Evolutionary conservation across 2,113 vertebrate genomes (phyloP), one percentile per base, ranked within the genome.

Genomic region (Abramis brama): DNA sequence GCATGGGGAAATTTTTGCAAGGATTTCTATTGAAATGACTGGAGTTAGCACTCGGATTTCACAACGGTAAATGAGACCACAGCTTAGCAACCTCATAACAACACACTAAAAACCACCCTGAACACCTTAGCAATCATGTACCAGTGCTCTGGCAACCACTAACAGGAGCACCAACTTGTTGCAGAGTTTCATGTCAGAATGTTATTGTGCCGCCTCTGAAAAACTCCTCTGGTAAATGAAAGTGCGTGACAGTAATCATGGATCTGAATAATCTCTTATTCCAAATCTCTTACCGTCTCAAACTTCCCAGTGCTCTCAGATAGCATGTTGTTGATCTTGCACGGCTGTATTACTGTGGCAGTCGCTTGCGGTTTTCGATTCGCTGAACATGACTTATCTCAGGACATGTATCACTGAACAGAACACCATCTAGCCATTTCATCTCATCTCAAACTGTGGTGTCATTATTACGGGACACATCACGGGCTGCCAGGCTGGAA

Each of bases 301-400:
- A 52, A 17, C 39, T 21, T 15, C 76, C 39, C 33, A 45, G 13
- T 5, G 30, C 27, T 81, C 39, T 21, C 4, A 23, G 13, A 81
- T 68, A 19, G 39, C 79, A 12, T 4, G 43, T 62, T 57, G 68
- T 30, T 68, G 79, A 81, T 81, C 60, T 47, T 3, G 13, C 15
- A 3, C 6, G 21, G 55, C 5, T 19, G 23, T 30, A 12, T 47
- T 68, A 68, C 5, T 11, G 8, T 21, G 59, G 36, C 60, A 68
- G 30, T 43, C 77, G 5, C 77, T 23, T 11, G 25, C 60, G 12
- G 57, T 64, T 66, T 66, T 66, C 13, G 4, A 81, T 6, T 43
- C 11, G 19, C n/a, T 66, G 59, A 81, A 81, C 60, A 50, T 45
- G 36, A 30, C 74, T 71, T 27, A 83, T 57, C 71, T 36, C 23